phyloP scores from a whole-genome alignment of 1,140 invertebrate species.

The Cydia strobilella region DNA sequence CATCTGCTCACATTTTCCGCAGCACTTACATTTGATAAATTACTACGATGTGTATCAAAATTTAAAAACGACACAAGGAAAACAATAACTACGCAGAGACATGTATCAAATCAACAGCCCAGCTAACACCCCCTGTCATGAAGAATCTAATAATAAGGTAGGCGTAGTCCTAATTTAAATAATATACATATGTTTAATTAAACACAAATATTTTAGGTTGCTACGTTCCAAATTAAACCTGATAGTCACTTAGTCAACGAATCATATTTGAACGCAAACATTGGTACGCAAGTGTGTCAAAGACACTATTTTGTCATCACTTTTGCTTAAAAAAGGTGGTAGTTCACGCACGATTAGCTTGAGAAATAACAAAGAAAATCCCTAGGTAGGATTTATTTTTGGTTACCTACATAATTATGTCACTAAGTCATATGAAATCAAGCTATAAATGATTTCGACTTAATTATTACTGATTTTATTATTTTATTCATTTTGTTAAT shows the following conservation, averaged over 20 bases:
- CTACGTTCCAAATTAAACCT: conserved; percentile 16
- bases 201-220: not conserved
- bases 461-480: too few species aligned
- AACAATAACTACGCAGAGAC: not conserved
- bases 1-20: too few species aligned
- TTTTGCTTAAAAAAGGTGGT: too few species aligned
- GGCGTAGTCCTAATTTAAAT: conserved; percentile 12
- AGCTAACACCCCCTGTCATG: not conserved
- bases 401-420: too few species aligned
- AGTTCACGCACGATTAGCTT: too few species aligned
- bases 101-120: not conserved
- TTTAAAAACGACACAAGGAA: not conserved
- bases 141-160: conserved; percentile 11
- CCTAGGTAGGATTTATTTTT: too few species aligned
- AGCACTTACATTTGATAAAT: too few species aligned
- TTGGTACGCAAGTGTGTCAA: not conserved
- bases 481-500: too few species aligned
- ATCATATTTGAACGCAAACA: not conserved
- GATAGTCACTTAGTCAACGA: not conserved
- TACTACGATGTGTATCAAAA: not conserved
- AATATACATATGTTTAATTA: conserved; percentile 25
- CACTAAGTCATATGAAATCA: too few species aligned
- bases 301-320: too few species aligned
- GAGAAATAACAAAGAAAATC: too few species aligned
- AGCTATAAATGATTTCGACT: too few species aligned